Evolutionary conservation across 2,113 vertebrate species (phyloP).

Genomic region (Pycnonotus jocosus): DNA sequence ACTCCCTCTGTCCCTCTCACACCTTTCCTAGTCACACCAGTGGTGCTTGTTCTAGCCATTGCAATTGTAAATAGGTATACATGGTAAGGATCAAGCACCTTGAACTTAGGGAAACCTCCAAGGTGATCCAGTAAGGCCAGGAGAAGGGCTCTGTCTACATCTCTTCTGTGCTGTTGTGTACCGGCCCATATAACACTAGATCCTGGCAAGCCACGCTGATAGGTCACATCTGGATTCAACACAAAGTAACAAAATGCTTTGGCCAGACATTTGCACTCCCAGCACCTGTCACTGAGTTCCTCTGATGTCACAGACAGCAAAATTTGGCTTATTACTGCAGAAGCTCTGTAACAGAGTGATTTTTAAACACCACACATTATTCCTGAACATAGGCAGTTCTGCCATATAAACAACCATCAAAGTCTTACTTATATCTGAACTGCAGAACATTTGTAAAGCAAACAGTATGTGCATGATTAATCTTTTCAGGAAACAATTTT

Average conservation of each 20-base stretch:
- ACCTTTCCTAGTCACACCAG: not conserved
- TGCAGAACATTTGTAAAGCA: constrained; percentile 55
- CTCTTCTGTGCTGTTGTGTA: not conserved
- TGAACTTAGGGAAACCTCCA: not conserved
- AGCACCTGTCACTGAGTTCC: not conserved
- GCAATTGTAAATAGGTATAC: not conserved
- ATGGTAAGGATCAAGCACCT: not conserved
- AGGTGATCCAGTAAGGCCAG: not conserved
- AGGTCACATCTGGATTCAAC: not conserved
- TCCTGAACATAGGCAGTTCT: not conserved
- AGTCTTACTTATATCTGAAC: constrained; percentile 29
- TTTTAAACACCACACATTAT: not conserved
- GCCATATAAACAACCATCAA: constrained; percentile 46
- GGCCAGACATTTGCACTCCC: not conserved
- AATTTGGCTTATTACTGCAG: not conserved
- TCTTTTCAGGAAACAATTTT: constrained; percentile 63
- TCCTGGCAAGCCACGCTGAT: not conserved
- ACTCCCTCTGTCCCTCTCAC: not conserved
- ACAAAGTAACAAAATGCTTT: not conserved
- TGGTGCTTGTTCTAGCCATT: not conserved
- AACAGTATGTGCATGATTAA: constrained; percentile 55
- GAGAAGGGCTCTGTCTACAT: not conserved
- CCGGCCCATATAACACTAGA: not conserved
- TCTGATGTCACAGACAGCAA: not conserved
- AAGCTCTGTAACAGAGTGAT: not conserved